Evolutionary conservation across 92 coral and sea anemone species (phyloP), one percentile per base, ranked within the genome.

Genomic region (Desmophyllum pertusum): DNA sequence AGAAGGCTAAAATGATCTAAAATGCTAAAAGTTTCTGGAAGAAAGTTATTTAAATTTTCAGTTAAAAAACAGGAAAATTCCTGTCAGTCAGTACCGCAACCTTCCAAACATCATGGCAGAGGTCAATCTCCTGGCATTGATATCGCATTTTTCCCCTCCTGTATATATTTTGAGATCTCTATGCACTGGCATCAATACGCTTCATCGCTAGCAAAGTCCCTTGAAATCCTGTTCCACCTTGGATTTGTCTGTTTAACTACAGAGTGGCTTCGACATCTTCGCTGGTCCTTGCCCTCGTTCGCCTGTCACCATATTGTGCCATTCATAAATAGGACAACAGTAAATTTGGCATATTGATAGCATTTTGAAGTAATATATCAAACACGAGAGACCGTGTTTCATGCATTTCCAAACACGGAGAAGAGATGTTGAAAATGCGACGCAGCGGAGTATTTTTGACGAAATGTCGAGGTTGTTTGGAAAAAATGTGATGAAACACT

Each of bases 161-260:
- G 48, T 38, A 70, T 38, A 0, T 4, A 3, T 70, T 38, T 19
- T 37, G 46, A n/a, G 46, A 70, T 19, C 15, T 40, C 21, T 0
- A 38, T 38, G 3, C 11, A 38, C n/a, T n/a, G 33, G 75, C 51
- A 39, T 82, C 86, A 10, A 36, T 14, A 39, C 78, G 86, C 6
- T 38, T n/a, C 66, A 7, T 66, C 70, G 19, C 66, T 66, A 14
- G 23, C 5, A 17, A 82, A 82, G 0, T 51, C 18, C n/a, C 4
- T 25, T 18, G 55, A 46, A 82, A 15, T 53, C 46, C 39, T 17
- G 46, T 37, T 82, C 86, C 18, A 82, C 86, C 9, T 35, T 36
- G 21, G 86, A 82, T 39, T n/a, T 71, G 86, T 52, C 86, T 70
- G 68, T 70, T 82, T 27, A 37, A 48, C 37, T 79, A 70, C 4